phyloP scores from a whole-genome alignment of 2,888 invertebrate genomes.

The Pachydiplax longipennis region DNA sequence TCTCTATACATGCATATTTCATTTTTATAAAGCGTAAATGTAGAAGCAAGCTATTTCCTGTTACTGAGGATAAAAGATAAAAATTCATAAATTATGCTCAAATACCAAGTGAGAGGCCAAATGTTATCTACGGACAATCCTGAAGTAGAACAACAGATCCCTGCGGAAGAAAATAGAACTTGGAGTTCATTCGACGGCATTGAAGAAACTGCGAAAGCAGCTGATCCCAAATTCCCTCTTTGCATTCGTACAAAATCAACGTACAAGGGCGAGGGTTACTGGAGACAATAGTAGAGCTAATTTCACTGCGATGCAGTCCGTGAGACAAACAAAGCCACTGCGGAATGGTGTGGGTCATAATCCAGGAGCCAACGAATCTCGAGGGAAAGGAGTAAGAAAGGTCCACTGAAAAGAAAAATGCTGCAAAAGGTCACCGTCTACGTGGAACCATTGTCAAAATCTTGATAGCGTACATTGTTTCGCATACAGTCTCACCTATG shows the following conservation, averaged over 20 bases:
- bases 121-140: too few species aligned
- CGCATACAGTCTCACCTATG: not conserved
- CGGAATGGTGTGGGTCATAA: not conserved
- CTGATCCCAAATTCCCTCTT: not conserved
- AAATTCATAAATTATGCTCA: too few species aligned
- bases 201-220: too few species aligned
- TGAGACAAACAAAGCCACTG: not conserved
- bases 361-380: not conserved
- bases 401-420: not conserved
- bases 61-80: too few species aligned
- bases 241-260: not conserved
- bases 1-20: too few species aligned
- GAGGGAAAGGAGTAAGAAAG: not conserved
- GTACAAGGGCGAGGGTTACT: not conserved
- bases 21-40: too few species aligned
- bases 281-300: not conserved
- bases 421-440: not conserved
- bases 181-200: too few species aligned
- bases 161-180: too few species aligned
- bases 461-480: not conserved
- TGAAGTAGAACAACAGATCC: too few species aligned
- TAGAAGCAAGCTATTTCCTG: too few species aligned
- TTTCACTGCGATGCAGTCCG: not conserved
- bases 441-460: not conserved
- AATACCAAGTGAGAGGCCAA: too few species aligned